Conservation (phyloP, 1,140 invertebrate species). For the Atta texana region DNA sequence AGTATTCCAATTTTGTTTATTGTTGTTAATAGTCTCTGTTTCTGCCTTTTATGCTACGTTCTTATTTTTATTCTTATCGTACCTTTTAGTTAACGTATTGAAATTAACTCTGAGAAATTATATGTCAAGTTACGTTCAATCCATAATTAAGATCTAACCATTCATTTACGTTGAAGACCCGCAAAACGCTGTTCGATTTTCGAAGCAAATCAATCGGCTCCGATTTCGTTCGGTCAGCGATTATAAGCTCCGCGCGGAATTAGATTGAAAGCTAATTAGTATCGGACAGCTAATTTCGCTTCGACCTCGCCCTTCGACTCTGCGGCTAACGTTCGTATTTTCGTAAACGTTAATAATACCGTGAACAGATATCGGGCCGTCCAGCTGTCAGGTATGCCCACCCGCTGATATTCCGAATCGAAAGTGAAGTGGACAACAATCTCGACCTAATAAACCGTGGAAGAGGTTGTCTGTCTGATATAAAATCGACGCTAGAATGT, state of each 20-base stretch:
- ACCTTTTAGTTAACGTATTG: background rate
- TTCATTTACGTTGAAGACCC: constrained; percentile 29
- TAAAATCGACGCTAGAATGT: constrained; percentile 45
- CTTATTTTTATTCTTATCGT: constrained; percentile 4
- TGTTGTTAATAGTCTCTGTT: background rate
- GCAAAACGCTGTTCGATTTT: constrained; percentile 55
- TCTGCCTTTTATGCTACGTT: background rate
- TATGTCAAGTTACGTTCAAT: background rate
- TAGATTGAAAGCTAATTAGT: constrained; percentile 77
- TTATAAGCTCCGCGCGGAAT: constrained; percentile 66
- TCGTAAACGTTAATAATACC: constrained; percentile 77
- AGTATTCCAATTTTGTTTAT: background rate
- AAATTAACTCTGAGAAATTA: constrained; percentile 25
- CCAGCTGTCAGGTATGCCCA: constrained; percentile 75
- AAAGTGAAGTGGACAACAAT: constrained; percentile 72
- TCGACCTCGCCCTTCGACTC: constrained; percentile 62
- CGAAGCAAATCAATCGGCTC: constrained; percentile 52
- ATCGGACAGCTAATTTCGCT: constrained; percentile 75
- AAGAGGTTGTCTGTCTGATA: constrained; percentile 24
- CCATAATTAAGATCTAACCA: constrained; percentile 46
- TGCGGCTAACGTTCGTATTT: constrained; percentile 64
- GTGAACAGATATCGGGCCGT: constrained; percentile 71
- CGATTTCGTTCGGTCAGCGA: constrained; percentile 24
- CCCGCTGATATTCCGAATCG: constrained; percentile 75
- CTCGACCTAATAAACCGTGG: constrained; percentile 48